A percentile compares a stretch with the other conserved stretches of the same genome.
Evolutionary conservation across 1,140 invertebrate genomes (phyloP).

Genomic region (Theocolax elegans): DNA sequence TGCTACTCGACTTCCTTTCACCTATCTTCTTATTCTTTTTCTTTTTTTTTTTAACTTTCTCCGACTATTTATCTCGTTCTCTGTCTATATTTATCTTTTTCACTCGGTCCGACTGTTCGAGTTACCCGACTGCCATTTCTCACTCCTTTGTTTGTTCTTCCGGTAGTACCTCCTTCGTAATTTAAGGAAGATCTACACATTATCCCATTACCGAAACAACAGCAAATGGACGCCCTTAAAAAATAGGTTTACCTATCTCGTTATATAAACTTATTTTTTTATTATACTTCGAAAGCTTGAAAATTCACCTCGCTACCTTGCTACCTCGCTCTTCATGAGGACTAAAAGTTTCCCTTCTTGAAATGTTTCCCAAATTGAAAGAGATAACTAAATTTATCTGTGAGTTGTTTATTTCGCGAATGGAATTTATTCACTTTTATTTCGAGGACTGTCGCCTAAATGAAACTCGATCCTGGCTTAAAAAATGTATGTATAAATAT

Average conservation of each 20-base stretch:
- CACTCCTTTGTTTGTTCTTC: slow-evolving; percentile 7
- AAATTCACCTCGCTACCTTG: too few species aligned
- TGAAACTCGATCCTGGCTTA: too few species aligned
- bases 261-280: not conserved
- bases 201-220: not conserved
- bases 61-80: slow-evolving; percentile 19
- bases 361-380: too few species aligned
- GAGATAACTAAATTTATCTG: too few species aligned
- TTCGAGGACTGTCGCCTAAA: too few species aligned
- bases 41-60: not conserved
- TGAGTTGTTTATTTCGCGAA: too few species aligned
- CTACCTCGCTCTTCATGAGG: too few species aligned
- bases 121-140: slow-evolving; percentile 23
- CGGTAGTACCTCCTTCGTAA: slow-evolving; percentile 2
- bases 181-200: slow-evolving; percentile 21
- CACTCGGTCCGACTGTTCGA: slow-evolving; percentile 1
- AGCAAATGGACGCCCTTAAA: not conserved
- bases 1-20: not conserved
- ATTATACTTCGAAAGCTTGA: too few species aligned
- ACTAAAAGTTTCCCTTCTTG: too few species aligned
- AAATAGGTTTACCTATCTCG: not conserved
- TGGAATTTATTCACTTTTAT: too few species aligned
- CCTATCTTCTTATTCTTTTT: not conserved
- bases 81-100: slow-evolving; percentile 30
- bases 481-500: too few species aligned